Conservation (phyloP, 2,888 invertebrate genomes). For the Agonopterix alstromeriana region DNA sequence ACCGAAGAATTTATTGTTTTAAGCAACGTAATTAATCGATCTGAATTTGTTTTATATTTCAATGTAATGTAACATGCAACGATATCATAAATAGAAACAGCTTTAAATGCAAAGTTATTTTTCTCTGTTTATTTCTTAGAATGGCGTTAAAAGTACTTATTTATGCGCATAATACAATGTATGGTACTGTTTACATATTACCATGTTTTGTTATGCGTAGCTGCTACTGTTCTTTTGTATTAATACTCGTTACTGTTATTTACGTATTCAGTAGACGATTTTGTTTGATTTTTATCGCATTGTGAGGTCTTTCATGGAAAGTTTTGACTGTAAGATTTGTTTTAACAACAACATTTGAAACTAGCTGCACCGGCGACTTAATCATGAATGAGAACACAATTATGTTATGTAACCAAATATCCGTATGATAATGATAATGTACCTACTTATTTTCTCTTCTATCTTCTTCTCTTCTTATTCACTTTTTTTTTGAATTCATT, state of each 20-base stretch:
- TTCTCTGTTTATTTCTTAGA: background rate
- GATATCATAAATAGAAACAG: background rate
- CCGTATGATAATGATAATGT: too few species aligned
- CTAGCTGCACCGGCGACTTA: too few species aligned
- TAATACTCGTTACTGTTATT: constrained; percentile 34
- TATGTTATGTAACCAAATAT: too few species aligned
- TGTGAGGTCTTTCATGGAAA: constrained; percentile 33
- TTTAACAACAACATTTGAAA: too few species aligned
- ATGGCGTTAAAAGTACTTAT: background rate
- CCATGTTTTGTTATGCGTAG: constrained; percentile 42
- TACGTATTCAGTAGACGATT: constrained; percentile 40
- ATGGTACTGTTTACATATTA: constrained; percentile 41
- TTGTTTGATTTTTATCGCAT: constrained; percentile 30
- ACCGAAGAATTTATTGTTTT: too few species aligned
- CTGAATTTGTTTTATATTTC: background rate
- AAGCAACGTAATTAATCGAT: too few species aligned
- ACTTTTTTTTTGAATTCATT: too few species aligned
- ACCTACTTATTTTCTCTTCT: too few species aligned
- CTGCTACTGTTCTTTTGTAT: constrained; percentile 42
- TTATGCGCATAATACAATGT: background rate
- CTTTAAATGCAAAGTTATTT: background rate
- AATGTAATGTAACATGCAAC: background rate
- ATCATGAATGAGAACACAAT: too few species aligned
- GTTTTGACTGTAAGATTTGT: constrained; percentile 3
- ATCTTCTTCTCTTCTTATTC: too few species aligned